Conservation (phyloP, 2,797 vertebrate species). For the Australoheros facetus region DNA sequence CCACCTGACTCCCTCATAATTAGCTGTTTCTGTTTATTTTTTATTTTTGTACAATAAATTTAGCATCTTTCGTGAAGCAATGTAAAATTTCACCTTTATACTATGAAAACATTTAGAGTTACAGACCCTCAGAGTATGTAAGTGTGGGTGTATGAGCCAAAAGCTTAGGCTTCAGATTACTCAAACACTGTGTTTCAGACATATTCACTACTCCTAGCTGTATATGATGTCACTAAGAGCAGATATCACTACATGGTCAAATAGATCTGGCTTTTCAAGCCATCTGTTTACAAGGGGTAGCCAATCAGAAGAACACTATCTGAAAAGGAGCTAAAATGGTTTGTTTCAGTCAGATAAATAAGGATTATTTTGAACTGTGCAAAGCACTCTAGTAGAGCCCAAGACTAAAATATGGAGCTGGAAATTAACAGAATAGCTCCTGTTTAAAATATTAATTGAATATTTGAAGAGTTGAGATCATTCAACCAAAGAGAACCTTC, state of each 20-base stretch:
- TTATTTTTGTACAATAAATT: no score
- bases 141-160: not conserved
- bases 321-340: not conserved
- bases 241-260: not conserved
- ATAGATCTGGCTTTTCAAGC: not conserved
- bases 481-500: not conserved
- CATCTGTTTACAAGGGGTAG: not conserved
- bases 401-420: not conserved
- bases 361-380: not conserved
- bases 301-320: not conserved
- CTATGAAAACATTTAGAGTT: not conserved
- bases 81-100: not conserved
- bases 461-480: not conserved
- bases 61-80: no score
- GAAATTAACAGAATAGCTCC: not conserved
- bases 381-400: not conserved
- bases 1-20: not conserved
- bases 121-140: not conserved
- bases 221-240: not conserved
- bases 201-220: not conserved
- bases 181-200: not conserved
- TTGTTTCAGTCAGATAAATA: not conserved
- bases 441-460: not conserved
- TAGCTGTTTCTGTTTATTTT: not conserved
- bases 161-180: not conserved